Evolutionary conservation across 2,797 vertebrate genomes (phyloP), one percentile per base, ranked within the genome.

Genomic region (Hemibagrus guttatus): DNA sequence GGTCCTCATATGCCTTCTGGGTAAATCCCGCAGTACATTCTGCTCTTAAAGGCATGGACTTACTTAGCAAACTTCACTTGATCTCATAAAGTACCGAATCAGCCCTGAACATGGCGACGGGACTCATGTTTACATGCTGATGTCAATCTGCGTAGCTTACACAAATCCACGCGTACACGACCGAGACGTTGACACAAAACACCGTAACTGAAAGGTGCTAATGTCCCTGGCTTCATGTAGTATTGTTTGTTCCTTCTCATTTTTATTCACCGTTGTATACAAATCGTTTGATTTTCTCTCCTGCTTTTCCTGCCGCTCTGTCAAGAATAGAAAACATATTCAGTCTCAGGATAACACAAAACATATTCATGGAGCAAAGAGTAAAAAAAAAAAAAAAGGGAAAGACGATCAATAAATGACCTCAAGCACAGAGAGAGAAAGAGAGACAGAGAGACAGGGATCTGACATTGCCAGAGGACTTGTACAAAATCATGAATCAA

Each of bases 391-490:
- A n/a, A 71, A 58, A 61, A 79, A 66, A 19, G 46, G 35, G n/a
- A 83, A 88, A 75, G 84, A 52, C 83, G 39, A 88, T 88, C 87
- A 64, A 88, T 88, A 88, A 78, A 85, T 83, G 87, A 88, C 87
- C 87, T 88, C 71, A 76, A 88, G 84, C 79, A 84, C 66, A 84
- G 83, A 46, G 83, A 71, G 63, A 84, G 83, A 84, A 49, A 72
- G 72, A 78, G 17, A 74, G 69, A 74, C 35, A 61, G 85, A 86
- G 79, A 86, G 76, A 81, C 52, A 81, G 68, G 58, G 58, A 85
- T 81, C 87, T 87, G 87, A 88, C 87, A 88, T 88, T 88, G 87
- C 87, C 87, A 88, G 83, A 88, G 84, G 84, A 88, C 84, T 87
- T 28, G 83, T 64, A 61, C 68, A 84, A 84, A 84, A 87, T 74